Conservation (phyloP, 1,140 invertebrate species). For the Drosophila pectinifera region DNA sequence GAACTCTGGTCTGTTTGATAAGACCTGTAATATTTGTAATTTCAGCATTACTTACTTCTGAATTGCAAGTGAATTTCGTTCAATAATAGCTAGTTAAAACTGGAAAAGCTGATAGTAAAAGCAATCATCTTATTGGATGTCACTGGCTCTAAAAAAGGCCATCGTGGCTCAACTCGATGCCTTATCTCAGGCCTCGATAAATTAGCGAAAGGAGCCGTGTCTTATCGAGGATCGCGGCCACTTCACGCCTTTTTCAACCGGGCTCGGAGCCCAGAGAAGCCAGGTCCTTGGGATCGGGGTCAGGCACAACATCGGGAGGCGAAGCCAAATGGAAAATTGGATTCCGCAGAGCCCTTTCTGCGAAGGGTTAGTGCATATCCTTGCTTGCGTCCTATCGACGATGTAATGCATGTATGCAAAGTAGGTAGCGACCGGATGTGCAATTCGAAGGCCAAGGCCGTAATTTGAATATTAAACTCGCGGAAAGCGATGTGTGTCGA, state of each 20-base stretch:
- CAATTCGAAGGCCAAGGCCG: slow-evolving; percentile 50
- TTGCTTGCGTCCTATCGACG: no score
- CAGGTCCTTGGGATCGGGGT: neutral
- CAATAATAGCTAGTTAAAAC: no score
- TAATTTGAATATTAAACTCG: no score
- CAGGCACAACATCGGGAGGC: no score
- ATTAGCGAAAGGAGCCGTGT: slow-evolving; percentile 41
- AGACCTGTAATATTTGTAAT: no score
- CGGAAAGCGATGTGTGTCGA: no score
- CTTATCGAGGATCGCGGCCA: slow-evolving; percentile 49
- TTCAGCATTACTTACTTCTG: no score
- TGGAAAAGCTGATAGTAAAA: no score
- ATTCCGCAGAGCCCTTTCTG: slow-evolving; percentile 31
- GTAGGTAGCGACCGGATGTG: slow-evolving; percentile 67
- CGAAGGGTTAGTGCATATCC: slow-evolving; percentile 33
- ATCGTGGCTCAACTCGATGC: slow-evolving; percentile 8
- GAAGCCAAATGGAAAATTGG: slow-evolving; percentile 74
- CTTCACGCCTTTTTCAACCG: slow-evolving; percentile 52
- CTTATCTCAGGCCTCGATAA: slow-evolving; percentile 36
- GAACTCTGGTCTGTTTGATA: no score
- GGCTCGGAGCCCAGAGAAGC: neutral
- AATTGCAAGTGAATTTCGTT: no score
- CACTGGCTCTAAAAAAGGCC: slow-evolving; percentile 13
- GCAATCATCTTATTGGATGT: neutral
- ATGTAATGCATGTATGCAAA: slow-evolving; percentile 33